Conservation (phyloP, 2,113 vertebrate genomes). For the Struthio camelus region DNA sequence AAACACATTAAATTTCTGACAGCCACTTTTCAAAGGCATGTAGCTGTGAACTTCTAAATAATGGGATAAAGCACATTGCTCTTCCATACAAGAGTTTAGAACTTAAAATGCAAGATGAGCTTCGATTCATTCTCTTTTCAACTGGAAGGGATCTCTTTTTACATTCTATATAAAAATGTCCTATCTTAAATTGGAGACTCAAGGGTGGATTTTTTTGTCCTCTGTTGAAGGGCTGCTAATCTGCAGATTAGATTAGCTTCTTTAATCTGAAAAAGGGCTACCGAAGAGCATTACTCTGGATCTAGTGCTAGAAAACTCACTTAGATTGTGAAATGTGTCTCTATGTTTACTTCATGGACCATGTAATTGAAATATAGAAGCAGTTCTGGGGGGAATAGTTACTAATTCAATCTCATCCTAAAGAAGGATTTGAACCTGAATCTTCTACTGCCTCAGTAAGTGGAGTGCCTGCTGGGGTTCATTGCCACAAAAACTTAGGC, state of each 20-base stretch:
- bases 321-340: not conserved
- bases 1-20: not conserved
- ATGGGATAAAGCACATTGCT: not conserved
- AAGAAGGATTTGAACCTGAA: not conserved
- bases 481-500: not conserved
- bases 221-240: not conserved
- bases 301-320: not conserved
- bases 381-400: not conserved
- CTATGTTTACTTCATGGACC: not conserved
- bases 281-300: not conserved
- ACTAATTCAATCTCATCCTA: not conserved
- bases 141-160: not conserved
- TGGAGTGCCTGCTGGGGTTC: not conserved
- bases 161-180: not conserved
- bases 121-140: not conserved
- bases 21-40: not conserved
- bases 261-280: not conserved
- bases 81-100: not conserved
- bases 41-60: not conserved
- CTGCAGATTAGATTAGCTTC: not conserved
- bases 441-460: not conserved
- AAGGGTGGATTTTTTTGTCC: not conserved
- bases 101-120: not conserved
- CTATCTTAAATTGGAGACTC: not conserved
- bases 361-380: not conserved